These are phyloP conservation scores for Istiophorus platypterus DNA, from an alignment of 2,113 vertebrate genomes.

Conservation along the genomic window DNA sequence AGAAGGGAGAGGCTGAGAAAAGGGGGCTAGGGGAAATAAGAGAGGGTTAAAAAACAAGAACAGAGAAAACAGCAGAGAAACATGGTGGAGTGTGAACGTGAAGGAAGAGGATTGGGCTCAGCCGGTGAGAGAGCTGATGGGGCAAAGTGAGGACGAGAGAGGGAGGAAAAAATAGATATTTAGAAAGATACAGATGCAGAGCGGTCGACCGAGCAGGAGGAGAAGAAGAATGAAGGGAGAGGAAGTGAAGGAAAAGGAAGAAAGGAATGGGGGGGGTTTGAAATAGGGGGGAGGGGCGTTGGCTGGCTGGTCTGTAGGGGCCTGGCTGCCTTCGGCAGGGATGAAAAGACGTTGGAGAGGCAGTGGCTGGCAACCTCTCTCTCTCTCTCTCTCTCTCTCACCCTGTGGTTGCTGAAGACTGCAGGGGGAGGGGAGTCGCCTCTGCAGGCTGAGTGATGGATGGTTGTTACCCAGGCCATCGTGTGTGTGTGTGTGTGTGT, in stretches of 20 bases:
- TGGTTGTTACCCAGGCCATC: conserved; percentile 27
- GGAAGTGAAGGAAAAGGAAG: conserved; percentile 6
- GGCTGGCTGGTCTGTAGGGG: conserved; percentile 63
- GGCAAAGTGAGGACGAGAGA: neutral
- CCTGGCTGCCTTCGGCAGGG: conserved; percentile 40
- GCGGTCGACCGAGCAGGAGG: conserved; percentile 15
- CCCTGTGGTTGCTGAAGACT: conserved; percentile 42
- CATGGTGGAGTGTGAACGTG: neutral
- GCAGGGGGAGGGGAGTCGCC: conserved; percentile 65
- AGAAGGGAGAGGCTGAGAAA: neutral
- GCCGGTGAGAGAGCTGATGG: conserved; percentile 11
- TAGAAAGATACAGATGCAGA: conserved; percentile 26
- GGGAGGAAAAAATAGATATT: neutral
- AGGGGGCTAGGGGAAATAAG: neutral
- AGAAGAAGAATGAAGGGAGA: conserved; percentile 7
- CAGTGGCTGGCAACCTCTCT: conserved; percentile 33
- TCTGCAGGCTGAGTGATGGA: conserved; percentile 64
- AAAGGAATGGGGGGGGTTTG: conserved; percentile 14
- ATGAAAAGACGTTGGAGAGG: conserved; percentile 50
- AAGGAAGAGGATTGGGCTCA: neutral
- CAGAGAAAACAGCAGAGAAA: too few relatives aligned
- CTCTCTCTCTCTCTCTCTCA: neutral
- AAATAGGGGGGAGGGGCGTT: conserved; percentile 60
- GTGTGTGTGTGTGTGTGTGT: conserved; percentile 20
- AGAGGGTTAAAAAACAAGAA: neutral